Conservation (phyloP, 1,140 invertebrate genomes). For the Limonius californicus region DNA sequence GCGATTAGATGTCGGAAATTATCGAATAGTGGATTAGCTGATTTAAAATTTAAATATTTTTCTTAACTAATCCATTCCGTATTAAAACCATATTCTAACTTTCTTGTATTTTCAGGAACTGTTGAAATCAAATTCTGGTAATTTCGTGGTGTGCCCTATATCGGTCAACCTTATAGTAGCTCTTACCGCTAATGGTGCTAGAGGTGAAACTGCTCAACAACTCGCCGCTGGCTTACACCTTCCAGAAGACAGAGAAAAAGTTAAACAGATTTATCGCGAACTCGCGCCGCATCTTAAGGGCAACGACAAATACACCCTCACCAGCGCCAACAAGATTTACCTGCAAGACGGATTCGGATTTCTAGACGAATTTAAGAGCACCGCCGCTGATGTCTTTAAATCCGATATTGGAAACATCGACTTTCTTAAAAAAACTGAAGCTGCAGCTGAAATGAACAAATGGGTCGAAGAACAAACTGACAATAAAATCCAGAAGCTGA, state of each 20-base stretch:
- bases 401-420: conserved; percentile 54
- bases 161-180: conserved; percentile 48
- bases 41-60: too few relatives aligned
- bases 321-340: conserved; percentile 42
- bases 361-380: conserved; percentile 12
- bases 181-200: conserved; percentile 50
- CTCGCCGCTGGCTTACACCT: conserved; percentile 40
- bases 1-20: too few relatives aligned
- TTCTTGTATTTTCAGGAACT: too few relatives aligned
- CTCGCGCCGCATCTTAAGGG: conserved; percentile 22
- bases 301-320: conserved; percentile 27
- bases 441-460: too few relatives aligned
- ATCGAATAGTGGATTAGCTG: too few relatives aligned
- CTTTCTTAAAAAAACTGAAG: conserved; percentile 47
- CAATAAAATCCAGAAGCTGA: conserved; percentile 64
- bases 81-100: too few relatives aligned
- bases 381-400: conserved; percentile 51
- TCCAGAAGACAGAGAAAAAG: conserved; percentile 40
- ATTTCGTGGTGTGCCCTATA: conserved; percentile 46
- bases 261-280: conserved; percentile 25
- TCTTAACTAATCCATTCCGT: too few relatives aligned
- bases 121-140: too few relatives aligned
- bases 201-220: conserved; percentile 52
- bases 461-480: too few relatives aligned
- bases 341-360: conserved; percentile 48